Base-by-base conservation (phyloP, 1,140 invertebrate genomes). In the Drosophila bifasciata region DNA sequence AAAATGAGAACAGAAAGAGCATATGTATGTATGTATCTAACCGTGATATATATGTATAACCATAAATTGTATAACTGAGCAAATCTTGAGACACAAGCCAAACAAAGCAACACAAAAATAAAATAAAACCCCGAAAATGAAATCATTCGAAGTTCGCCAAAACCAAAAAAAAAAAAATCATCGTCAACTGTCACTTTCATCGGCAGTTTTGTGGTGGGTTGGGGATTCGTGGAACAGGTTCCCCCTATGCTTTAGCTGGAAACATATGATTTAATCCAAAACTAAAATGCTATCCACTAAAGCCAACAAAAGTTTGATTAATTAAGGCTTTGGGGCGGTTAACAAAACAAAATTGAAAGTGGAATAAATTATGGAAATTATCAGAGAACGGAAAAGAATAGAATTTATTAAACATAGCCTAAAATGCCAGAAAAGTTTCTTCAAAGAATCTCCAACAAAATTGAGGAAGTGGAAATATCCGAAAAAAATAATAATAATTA, bases 121-220 rank as follows among this genome's bases (percentile, higher is more conserved):
- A 46, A 23, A 63, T 5, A 46, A 40, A 15, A 50, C 59, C 23
- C 6, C 50, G 49, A 39, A 50, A 57, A 84, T 76, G 75, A 86
- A 86, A 85, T 74, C 58, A 86, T 85, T 85, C 63, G 74, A 83
- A 58, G 52, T 15, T 71, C 58, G 58, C 72, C 32, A 36, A 36
- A 45, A 9, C 19, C 53, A 21, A 21, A 21, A 6, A 58, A 21
- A 21, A 21, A 6, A 58, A 71, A 43, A 64, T 50, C 58, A 25
- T 28, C 21, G 32, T 51, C 48, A 61, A 66, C 75, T 76, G 66
- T 76, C 79, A 75, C 75, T 84, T 71, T 84, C 67, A 70, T 71
- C 16, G 36, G 67, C 39, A 8, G 39, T 6, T 56, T 23, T 32
- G 7, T 21, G 21, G 17, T 16, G 39, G 52, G 19, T 32, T 19